Evolutionary conservation across 2,888 invertebrate species (phyloP).

Genomic region (Lycia hirtaria): DNA sequence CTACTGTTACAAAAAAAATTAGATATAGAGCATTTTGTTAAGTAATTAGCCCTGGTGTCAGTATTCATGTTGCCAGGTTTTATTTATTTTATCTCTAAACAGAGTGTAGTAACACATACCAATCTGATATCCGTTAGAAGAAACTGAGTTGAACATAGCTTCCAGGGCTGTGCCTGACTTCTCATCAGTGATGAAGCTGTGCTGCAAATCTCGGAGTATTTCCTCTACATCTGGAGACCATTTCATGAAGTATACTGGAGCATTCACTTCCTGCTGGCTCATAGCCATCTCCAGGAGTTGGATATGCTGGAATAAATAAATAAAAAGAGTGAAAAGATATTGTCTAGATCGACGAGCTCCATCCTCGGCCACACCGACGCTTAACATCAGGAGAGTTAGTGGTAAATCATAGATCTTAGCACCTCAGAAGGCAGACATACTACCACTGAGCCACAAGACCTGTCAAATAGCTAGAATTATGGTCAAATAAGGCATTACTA

Average conservation of each 20-base stretch:
- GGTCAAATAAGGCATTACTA: too few relatives aligned
- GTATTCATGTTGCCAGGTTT: too few relatives aligned
- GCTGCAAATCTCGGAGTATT: constrained; percentile 91
- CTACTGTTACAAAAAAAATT: too few relatives aligned
- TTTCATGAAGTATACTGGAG: constrained; percentile 95
- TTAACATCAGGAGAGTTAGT: too few relatives aligned
- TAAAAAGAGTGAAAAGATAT: not conserved
- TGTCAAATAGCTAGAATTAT: too few relatives aligned
- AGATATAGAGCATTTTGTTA: too few relatives aligned
- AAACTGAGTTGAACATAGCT: constrained; percentile 93
- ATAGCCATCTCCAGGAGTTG: constrained; percentile 92
- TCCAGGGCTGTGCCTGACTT: constrained; percentile 91
- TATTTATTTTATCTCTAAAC: not conserved
- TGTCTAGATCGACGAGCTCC: too few relatives aligned
- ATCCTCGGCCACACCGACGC: too few relatives aligned
- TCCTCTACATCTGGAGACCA: constrained; percentile 90
- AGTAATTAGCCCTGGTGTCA: too few relatives aligned
- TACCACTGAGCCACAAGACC: too few relatives aligned
- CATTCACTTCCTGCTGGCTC: constrained; percentile 90
- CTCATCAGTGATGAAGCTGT: constrained; percentile 88
- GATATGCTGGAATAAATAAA: constrained; percentile 85
- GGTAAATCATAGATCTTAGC: too few relatives aligned
- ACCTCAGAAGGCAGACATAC: too few relatives aligned
- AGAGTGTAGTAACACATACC: constrained; percentile 54
- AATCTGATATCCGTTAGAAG: constrained; percentile 97